phyloP scores from a whole-genome alignment of 2,888 invertebrate genomes.

The Lithosia quadra region DNA sequence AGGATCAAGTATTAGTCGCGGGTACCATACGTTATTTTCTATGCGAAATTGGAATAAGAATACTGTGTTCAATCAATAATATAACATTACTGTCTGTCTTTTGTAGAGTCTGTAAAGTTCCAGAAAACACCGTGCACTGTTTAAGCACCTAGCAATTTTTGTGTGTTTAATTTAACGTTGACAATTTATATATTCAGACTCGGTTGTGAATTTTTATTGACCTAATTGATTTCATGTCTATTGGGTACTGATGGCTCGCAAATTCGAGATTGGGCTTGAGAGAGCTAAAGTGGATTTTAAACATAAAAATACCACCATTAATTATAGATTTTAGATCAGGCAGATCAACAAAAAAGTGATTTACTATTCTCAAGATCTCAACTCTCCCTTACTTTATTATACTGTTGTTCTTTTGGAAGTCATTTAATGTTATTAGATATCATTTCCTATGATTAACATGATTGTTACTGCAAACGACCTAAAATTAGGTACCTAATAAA shows the following conservation, averaged over 20 bases:
- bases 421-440: not conserved
- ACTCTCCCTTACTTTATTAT: not conserved
- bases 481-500: slow-evolving; percentile 23
- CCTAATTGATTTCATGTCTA: too few relatives aligned
- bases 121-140: not conserved
- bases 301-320: too few relatives aligned
- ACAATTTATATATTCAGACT: not conserved
- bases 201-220: not conserved
- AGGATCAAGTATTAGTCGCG: slow-evolving; percentile 6
- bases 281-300: too few relatives aligned
- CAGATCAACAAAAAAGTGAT: not conserved
- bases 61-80: too few relatives aligned
- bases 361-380: not conserved
- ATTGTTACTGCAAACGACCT: slow-evolving; percentile 7
- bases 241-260: too few relatives aligned
- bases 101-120: not conserved
- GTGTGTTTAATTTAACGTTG: not conserved
- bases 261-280: too few relatives aligned
- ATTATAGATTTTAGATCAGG: too few relatives aligned
- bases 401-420: not conserved
- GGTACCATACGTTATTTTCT: not conserved
- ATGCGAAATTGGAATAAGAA: not conserved
- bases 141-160: not conserved
- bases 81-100: too few relatives aligned
- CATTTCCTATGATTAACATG: not conserved